Conservation (phyloP, 2,888 invertebrate species). For the Tenodera sinensis region DNA sequence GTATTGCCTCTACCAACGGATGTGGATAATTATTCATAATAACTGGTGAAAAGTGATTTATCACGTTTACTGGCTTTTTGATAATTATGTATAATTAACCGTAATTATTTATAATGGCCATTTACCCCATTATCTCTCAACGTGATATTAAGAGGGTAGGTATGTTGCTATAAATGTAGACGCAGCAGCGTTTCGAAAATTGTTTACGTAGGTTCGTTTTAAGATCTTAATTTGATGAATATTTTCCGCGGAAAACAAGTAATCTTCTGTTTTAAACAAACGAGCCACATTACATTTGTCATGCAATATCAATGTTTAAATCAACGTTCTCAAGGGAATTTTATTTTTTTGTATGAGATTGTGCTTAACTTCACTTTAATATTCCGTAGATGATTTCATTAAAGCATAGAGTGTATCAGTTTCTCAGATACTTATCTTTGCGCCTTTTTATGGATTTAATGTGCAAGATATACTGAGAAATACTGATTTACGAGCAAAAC, state of each 20-base stretch:
- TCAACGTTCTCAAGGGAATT: too few relatives aligned
- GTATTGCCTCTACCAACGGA: neutral
- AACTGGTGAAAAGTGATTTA: neutral
- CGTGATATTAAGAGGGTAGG: neutral
- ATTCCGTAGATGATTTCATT: too few relatives aligned
- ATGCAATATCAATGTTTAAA: too few relatives aligned
- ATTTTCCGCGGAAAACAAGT: neutral
- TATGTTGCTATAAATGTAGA: neutral
- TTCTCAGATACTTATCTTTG: too few relatives aligned
- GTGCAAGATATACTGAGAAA: too few relatives aligned
- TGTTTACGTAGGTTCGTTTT: neutral
- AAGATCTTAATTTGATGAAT: neutral
- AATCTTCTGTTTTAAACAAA: too few relatives aligned
- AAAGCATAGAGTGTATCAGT: too few relatives aligned
- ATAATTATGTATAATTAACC: neutral
- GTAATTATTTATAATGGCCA: neutral
- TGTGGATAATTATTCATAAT: neutral
- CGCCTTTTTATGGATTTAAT: too few relatives aligned
- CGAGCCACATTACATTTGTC: too few relatives aligned
- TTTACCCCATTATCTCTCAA: neutral
- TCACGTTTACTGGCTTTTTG: neutral
- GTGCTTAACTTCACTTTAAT: too few relatives aligned
- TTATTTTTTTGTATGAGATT: too few relatives aligned
- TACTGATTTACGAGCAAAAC: too few relatives aligned
- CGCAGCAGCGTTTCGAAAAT: neutral